Conservation (phyloP, 2,888 invertebrate genomes). For the Pediacus dermestoides region DNA sequence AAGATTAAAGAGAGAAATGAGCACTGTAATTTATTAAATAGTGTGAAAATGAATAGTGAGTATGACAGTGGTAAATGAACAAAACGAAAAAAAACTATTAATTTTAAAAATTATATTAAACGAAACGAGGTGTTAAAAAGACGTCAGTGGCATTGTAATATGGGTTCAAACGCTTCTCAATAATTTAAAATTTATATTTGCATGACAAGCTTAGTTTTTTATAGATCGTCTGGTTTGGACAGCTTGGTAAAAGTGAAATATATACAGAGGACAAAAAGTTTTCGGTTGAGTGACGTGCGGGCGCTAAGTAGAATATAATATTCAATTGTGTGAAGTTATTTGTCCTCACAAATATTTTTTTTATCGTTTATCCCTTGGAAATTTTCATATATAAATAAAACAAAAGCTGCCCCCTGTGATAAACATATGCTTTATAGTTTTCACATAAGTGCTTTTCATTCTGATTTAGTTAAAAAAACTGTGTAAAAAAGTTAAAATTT, state of each 20-base stretch:
- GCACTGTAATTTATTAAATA: too few relatives aligned
- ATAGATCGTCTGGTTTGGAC: conserved; percentile 17
- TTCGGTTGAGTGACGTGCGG: conserved; percentile 16
- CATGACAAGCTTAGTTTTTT: conserved; percentile 18
- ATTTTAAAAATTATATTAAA: conserved; percentile 1
- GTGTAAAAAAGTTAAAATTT: conserved; percentile 19
- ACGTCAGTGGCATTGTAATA: conserved; percentile 6
- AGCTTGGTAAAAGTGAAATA: conserved; percentile 21
- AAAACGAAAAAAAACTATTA: conserved; percentile 1
- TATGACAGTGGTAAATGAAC: too few relatives aligned
- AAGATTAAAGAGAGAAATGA: too few relatives aligned
- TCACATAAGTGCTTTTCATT: too few relatives aligned
- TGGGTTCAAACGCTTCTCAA: conserved; percentile 11
- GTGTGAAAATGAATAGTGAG: too few relatives aligned
- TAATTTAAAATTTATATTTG: conserved; percentile 23
- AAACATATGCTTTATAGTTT: too few relatives aligned
- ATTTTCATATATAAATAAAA: conserved; percentile 8
- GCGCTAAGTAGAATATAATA: conserved; percentile 17
- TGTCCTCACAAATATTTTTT: conserved; percentile 14
- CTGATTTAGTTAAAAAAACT: too few relatives aligned
- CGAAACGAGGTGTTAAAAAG: conserved; percentile 1
- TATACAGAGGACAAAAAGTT: conserved; percentile 18
- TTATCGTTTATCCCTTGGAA: too few relatives aligned
- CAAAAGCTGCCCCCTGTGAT: too few relatives aligned
- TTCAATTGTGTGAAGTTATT: conserved; percentile 19